These are phyloP conservation scores for Macrosoma leucophasiata DNA, from an alignment of 2,888 invertebrate genomes.

Conservation along the genomic window DNA sequence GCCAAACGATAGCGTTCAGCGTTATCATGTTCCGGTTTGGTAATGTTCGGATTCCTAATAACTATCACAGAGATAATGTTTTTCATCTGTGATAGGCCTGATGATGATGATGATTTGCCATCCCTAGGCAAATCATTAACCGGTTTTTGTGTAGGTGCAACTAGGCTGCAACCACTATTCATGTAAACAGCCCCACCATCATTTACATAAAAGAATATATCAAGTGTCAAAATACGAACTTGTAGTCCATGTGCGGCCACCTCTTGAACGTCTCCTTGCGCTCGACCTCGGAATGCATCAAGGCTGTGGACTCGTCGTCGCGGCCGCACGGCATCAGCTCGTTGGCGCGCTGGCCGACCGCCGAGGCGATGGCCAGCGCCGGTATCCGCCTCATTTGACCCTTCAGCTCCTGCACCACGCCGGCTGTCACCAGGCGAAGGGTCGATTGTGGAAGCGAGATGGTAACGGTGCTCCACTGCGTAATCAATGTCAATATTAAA, in stretches of 20 bases:
- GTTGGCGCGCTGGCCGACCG: constrained; percentile 89
- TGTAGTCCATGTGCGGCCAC: constrained; percentile 98
- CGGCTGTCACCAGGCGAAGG: constrained; percentile 85
- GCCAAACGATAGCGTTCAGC: too few relatives aligned
- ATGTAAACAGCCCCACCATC: not conserved
- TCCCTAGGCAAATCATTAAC: too few relatives aligned
- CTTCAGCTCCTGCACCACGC: constrained; percentile 88
- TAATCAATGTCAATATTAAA: too few relatives aligned
- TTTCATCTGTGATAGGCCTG: too few relatives aligned
- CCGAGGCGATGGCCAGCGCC: constrained; percentile 91
- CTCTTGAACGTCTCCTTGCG: constrained; percentile 92
- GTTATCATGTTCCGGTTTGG: too few relatives aligned
- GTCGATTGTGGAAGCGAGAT: constrained; percentile 86
- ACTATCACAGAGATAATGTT: too few relatives aligned
- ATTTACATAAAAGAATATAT: constrained; percentile 2
- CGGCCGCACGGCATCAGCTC: constrained; percentile 80
- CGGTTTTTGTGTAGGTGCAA: too few relatives aligned
- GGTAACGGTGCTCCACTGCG: constrained; percentile 95
- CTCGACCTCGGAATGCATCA: constrained; percentile 95
- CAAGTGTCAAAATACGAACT: constrained; percentile 72
- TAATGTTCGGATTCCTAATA: too few relatives aligned
- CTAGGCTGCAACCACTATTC: too few relatives aligned
- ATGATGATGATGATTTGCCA: too few relatives aligned
- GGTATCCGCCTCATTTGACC: constrained; percentile 88
- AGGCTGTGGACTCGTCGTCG: constrained; percentile 61